phyloP scores from a whole-genome alignment of 2,113 vertebrate genomes.

The Trichechus manatus region DNA sequence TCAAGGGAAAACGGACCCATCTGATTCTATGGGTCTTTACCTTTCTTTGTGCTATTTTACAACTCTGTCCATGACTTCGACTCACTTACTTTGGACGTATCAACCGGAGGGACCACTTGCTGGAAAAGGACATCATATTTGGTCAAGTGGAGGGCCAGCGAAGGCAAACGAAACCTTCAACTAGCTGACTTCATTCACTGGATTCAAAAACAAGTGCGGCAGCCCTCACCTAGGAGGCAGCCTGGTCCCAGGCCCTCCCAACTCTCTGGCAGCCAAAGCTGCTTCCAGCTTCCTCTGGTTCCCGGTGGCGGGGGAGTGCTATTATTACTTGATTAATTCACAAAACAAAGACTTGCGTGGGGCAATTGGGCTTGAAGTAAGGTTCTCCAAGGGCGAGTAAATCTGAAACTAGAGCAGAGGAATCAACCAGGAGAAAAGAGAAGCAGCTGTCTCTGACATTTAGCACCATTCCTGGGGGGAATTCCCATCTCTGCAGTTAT shows the following conservation, averaged over 20 bases:
- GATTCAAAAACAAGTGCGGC: not conserved
- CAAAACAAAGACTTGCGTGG: conserved; percentile 14
- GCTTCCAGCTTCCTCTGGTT: not conserved
- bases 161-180: not conserved
- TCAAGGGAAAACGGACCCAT: not conserved
- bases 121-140: too few relatives aligned
- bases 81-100: not conserved
- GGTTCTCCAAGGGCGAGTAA: not conserved
- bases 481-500: not conserved
- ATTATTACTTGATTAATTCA: conserved; percentile 28
- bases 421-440: not conserved
- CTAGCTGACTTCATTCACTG: not conserved
- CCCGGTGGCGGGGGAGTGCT: not conserved
- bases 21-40: not conserved
- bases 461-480: fast-evolving
- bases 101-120: not conserved
- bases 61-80: not conserved
- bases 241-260: too few relatives aligned
- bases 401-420: not conserved
- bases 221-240: not conserved
- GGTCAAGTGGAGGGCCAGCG: not conserved
- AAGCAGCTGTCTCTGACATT: not conserved
- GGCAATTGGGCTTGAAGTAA: not conserved
- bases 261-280: too few relatives aligned
- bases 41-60: not conserved